Conservation (phyloP, 2,113 vertebrate genomes). For the Nymphicus hollandicus region DNA sequence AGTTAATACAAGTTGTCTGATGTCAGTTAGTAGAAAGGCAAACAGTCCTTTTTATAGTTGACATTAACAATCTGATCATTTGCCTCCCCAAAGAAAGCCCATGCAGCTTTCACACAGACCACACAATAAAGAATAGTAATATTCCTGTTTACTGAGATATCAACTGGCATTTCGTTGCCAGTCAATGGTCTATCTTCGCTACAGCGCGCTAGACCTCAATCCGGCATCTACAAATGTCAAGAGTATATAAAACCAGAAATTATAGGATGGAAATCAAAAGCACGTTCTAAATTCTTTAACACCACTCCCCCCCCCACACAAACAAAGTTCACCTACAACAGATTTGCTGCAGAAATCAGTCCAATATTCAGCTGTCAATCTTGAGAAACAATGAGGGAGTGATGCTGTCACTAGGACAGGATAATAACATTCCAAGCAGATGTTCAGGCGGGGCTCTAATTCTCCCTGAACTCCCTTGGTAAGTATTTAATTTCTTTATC, state of each 20-base stretch:
- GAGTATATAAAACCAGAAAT: slow-evolving; percentile 66
- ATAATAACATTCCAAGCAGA: slow-evolving; percentile 85
- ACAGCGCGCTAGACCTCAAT: slow-evolving; percentile 84
- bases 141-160: slow-evolving; percentile 93
- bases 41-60: slow-evolving; percentile 79
- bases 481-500: slow-evolving; percentile 86
- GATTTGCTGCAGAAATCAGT: slow-evolving; percentile 75
- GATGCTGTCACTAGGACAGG: slow-evolving; percentile 73
- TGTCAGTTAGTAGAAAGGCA: slow-evolving; percentile 68
- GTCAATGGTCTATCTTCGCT: slow-evolving; percentile 82
- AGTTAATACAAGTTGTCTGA: slow-evolving; percentile 67
- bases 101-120: slow-evolving; percentile 78
- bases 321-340: slow-evolving; percentile 77
- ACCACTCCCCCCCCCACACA: background rate
- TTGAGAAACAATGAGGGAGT: slow-evolving; percentile 73
- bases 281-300: slow-evolving; percentile 67
- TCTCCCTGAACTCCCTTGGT: slow-evolving; percentile 80
- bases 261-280: slow-evolving; percentile 70
- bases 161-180: slow-evolving; percentile 85
- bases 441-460: slow-evolving; percentile 80
- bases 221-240: slow-evolving; percentile 92
- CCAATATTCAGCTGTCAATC: slow-evolving; percentile 84
- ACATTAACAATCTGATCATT: slow-evolving; percentile 92
- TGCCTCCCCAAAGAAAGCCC: slow-evolving; percentile 80
- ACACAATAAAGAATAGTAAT: slow-evolving; percentile 88